Percentiles rank a stretch among this genome's conserved stretches.
These are phyloP conservation scores for Mormyrus lacerda DNA, from an alignment of 2,113 vertebrate genomes.

Conservation along the genomic window DNA sequence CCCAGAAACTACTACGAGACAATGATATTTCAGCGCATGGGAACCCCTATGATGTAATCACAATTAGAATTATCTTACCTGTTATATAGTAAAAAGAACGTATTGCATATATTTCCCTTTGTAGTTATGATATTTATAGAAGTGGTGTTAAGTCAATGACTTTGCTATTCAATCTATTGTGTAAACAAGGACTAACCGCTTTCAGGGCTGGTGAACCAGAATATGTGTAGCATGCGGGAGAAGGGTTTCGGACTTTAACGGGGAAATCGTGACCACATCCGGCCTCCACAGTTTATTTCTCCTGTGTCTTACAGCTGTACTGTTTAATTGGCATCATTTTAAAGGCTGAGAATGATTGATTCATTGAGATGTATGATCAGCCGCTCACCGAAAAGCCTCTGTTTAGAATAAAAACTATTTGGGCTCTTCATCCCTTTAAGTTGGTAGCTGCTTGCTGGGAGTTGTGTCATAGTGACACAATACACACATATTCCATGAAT, in stretches of 20 bases:
- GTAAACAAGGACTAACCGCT: background rate
- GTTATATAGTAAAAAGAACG: background rate
- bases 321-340: background rate
- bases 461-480: background rate
- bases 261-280: background rate
- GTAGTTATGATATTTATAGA: background rate
- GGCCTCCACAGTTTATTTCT: background rate
- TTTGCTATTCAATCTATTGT: constrained; percentile 16
- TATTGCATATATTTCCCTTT: background rate
- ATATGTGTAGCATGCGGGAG: background rate
- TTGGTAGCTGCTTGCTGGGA: background rate
- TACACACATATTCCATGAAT: background rate
- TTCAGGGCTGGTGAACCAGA: constrained; percentile 6
- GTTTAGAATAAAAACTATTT: background rate
- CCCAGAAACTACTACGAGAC: too few relatives aligned
- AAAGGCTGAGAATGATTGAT: background rate
- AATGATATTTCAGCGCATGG: background rate
- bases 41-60: background rate
- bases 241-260: background rate
- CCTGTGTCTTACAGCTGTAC: background rate
- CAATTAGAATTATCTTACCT: background rate
- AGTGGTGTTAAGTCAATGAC: background rate
- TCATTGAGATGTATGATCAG: background rate
- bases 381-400: background rate
- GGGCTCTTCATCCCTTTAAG: background rate